Conservation (phyloP, 2,888 invertebrate genomes). For the Ceraclea dissimilis region DNA sequence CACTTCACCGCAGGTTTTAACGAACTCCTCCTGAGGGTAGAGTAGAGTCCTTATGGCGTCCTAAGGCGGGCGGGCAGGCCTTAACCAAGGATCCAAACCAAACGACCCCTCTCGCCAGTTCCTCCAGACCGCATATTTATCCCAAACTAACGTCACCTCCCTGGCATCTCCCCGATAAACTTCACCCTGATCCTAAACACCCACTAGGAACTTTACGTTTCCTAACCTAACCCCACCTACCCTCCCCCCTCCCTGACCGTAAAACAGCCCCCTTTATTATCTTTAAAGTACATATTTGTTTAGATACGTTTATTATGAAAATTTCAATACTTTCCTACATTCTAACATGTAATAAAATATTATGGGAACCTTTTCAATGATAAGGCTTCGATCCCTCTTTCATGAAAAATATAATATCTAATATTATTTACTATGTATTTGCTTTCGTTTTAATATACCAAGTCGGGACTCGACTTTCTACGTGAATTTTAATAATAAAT, state of each 20-base stretch:
- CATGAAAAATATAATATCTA: too few relatives aligned
- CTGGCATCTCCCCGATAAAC: constrained; percentile 1
- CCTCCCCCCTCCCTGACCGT: background rate
- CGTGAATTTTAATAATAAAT: too few relatives aligned
- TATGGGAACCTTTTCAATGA: background rate
- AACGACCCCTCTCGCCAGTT: constrained; percentile 6
- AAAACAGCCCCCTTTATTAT: constrained; percentile 5
- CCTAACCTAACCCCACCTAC: background rate
- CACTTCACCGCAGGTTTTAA: constrained; percentile 21
- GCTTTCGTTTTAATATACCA: too few relatives aligned
- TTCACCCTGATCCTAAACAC: constrained; percentile 5
- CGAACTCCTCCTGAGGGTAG: constrained; percentile 18
- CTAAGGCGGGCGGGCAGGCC: background rate
- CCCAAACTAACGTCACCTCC: constrained; percentile 20
- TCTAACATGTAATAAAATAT: background rate
- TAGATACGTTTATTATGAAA: background rate
- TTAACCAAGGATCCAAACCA: background rate
- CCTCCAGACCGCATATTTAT: constrained; percentile 20
- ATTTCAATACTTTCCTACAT: background rate
- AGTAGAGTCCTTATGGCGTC: background rate
- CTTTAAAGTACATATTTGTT: background rate
- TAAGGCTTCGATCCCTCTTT: background rate
- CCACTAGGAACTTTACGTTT: constrained; percentile 1
- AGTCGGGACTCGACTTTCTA: too few relatives aligned
- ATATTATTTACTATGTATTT: too few relatives aligned